phyloP scores from a whole-genome alignment of 1,140 invertebrate species.

The Drosophila trapezifrons region DNA sequence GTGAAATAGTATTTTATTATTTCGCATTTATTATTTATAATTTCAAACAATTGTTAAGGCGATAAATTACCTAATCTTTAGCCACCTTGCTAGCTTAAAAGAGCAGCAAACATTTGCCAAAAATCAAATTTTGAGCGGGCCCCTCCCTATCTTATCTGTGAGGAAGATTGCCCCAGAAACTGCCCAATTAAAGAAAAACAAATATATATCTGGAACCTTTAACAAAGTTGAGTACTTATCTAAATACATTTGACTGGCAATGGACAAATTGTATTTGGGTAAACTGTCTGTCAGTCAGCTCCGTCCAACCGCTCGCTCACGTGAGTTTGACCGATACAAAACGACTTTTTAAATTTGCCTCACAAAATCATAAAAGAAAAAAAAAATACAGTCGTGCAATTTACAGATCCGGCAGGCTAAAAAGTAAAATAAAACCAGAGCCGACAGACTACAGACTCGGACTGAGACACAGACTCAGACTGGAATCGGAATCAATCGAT shows the following conservation, averaged over 20 bases:
- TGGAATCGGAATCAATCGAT: conserved; percentile 62
- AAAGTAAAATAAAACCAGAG: conserved; percentile 5
- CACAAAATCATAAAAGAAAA: conserved; percentile 23
- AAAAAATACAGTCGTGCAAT: conserved; percentile 38
- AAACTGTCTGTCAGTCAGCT: conserved; percentile 57
- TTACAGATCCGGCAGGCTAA: conserved; percentile 51
- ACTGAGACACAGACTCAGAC: conserved; percentile 18
- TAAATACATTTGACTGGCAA: conserved; percentile 46
- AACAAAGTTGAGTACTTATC: conserved; percentile 20
- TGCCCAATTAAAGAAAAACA: conserved; percentile 17
- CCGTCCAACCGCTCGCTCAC: conserved; percentile 62
- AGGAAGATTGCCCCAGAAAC: conserved; percentile 22
- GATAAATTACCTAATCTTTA: conserved; percentile 25
- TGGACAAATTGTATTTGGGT: conserved; percentile 72
- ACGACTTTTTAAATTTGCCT: conserved; percentile 71
- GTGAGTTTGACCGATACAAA: conserved; percentile 55
- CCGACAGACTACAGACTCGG: conserved; percentile 17
- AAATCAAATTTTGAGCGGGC: conserved; percentile 11
- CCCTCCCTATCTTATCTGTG: conserved; percentile 41
- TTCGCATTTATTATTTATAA: conserved; percentile 1
- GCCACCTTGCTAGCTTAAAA: conserved; percentile 8
- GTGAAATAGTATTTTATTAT: not conserved
- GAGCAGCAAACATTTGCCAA: conserved; percentile 9
- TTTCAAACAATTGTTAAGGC: conserved; percentile 16
- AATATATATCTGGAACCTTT: not conserved